A percentile compares a stretch with the other conserved stretches of the same genome.
Evolutionary conservation across 2,113 vertebrate genomes (phyloP).

Genomic region (Anarhynchus alexandrinus): DNA sequence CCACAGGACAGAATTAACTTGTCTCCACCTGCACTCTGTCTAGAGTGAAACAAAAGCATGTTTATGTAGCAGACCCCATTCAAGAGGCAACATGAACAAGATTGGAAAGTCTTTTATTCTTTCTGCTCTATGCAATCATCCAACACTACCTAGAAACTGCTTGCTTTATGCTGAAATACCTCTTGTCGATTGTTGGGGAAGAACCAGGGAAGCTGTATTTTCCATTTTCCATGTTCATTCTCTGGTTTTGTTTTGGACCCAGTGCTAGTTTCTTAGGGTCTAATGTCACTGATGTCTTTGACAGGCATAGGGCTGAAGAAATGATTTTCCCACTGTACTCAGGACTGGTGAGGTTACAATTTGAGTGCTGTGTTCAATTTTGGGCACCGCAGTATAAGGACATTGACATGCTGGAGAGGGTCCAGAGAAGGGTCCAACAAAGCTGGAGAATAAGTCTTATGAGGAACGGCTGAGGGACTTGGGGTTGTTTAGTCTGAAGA

Average conservation of each 20-base stretch:
- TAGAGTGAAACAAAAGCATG: not conserved
- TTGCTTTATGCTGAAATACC: not conserved
- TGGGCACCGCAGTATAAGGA: too few relatives aligned
- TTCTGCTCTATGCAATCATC: not conserved
- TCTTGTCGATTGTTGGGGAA: not conserved
- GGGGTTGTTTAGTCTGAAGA: too few relatives aligned
- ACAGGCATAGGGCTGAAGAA: not conserved
- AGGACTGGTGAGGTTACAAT: too few relatives aligned
- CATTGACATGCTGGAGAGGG: too few relatives aligned
- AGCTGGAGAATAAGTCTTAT: too few relatives aligned
- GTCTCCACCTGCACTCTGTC: not conserved
- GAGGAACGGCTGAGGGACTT: too few relatives aligned
- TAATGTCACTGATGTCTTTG: not conserved
- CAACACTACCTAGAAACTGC: not conserved
- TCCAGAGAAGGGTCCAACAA: too few relatives aligned
- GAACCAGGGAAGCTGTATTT: not conserved
- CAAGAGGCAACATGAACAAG: not conserved
- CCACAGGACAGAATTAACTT: not conserved
- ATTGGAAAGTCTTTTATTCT: not conserved
- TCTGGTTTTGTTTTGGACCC: not conserved
- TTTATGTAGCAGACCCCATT: not conserved
- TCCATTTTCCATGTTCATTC: not conserved
- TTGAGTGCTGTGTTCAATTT: too few relatives aligned
- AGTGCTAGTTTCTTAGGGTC: not conserved
- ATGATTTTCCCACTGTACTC: too few relatives aligned